Base-by-base conservation (phyloP, 2,797 vertebrate genomes). In the Myioborus miniatus region DNA sequence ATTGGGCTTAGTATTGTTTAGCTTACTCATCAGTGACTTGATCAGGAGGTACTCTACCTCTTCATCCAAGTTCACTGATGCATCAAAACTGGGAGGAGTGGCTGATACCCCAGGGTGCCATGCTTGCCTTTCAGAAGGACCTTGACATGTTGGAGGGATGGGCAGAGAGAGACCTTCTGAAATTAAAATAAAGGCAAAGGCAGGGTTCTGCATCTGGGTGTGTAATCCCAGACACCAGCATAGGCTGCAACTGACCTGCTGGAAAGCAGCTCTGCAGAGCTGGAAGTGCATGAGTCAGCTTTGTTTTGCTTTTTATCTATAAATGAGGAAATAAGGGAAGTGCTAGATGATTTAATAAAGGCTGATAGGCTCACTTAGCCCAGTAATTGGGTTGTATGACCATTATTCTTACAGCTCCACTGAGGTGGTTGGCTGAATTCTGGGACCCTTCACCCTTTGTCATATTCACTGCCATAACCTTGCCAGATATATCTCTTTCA, bases 91-190 rank as follows among this genome's bases (percentile, higher is more conserved):
- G 29, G 11, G 20, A 76, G 19, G 16, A 34, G 20, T 30, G 32
- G 27, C 9, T 1, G 0, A 43, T 36, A 62, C 5, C 15, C 8
- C 49, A 18, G 13, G 13, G 19, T 17, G 41, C 55, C 32, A 0
- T 24, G 20, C 23, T 50, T 43, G 19, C 23, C 16, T 36, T 50
- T 30, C 56, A 56, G 27, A 56, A 55, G 15, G 19, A 49, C 63
- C 20, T 56, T 17, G 4, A 15, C 16, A 44, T 20, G 29, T 50
- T 37, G 11, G 32, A 50, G 20, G 56, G 36, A 13, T 30, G 49
- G 29, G 14, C 27, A 50, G 43, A 63, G 36, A 63, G 12, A 8
- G 29, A 8, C 32, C 11, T 21, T 76, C 27, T 43, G 43, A 76
- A 63, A 63, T n/a, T 49, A 27, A 43, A 0, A 0, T 20, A 30